Base-by-base conservation (phyloP, 1,140 invertebrate species). In the Tetramorium simillimum region DNA sequence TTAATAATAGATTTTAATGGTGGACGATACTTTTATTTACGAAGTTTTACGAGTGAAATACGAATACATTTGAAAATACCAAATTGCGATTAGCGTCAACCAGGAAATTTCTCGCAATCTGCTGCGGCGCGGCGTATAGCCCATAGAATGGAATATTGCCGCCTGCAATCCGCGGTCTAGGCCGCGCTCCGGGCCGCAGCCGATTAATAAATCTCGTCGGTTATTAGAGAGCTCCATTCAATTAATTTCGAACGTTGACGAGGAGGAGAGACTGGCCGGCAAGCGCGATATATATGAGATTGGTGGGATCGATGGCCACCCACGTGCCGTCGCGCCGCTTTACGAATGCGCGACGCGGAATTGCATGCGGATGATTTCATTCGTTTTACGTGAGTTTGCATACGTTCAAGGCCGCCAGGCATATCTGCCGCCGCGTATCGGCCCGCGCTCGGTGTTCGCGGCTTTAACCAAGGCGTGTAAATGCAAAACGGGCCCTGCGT, bases 321-420 rank as follows among this genome's bases (percentile, higher is more conserved):
- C 75, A 72, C 76, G 51, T 77, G 46, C 40, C 28, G 24, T 12
- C 21, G 72, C 37, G 46, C 49, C n/a, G 37, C 60, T 72, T 21
- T 73, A 18, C 21, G 56, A 33, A 63, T 63, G 46, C 49, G 67
- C 60, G 46, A 72, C 58, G 58, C 33, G 51, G 75, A 88, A 88
- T 92, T 88, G 90, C 90, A 87, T 88, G 88, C 75, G 58, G 78
- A 88, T 89, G 86, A 91, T 91, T 91, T 91, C 90, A 91, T 91
- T 84, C 90, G 67, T 88, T 89, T 88, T 85, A 90, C 80, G 86
- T 76, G 88, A 86, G 78, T 91, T 90, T 90, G 90, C 91, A 91
- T 91, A 90, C 82, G 69, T 21, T 53, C 88, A 90, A 91, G 91
- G 91, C 69, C 73, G 80, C 18, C 77, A 56, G 40, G 58, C 51